Evolutionary conservation across 2,797 vertebrate genomes (phyloP).

Genomic region (Oreochromis grahami): DNA sequence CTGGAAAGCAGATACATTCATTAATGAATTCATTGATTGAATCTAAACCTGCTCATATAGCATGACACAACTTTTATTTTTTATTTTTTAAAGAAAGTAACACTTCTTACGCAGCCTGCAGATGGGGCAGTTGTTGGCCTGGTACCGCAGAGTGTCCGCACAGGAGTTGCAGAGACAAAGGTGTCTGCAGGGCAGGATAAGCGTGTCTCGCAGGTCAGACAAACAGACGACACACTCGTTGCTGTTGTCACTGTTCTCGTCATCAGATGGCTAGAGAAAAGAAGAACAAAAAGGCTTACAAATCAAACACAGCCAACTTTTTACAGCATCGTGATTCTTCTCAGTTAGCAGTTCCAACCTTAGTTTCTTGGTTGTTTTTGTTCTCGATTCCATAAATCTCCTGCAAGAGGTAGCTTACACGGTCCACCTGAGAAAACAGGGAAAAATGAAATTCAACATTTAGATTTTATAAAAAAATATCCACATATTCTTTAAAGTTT

Average conservation of each 20-base stretch:
- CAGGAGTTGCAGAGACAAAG: slow-evolving; percentile 95
- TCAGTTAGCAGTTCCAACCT: slow-evolving; percentile 72
- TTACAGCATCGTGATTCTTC: not conserved
- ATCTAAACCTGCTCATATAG: not conserved
- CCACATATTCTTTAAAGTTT: not conserved
- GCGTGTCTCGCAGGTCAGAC: slow-evolving; percentile 91
- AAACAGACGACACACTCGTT: slow-evolving; percentile 97
- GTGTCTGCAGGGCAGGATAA: slow-evolving; percentile 94
- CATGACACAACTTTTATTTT: not conserved
- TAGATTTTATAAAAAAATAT: not conserved
- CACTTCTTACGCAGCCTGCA: slow-evolving; percentile 91
- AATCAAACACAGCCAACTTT: not conserved
- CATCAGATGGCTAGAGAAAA: slow-evolving; percentile 84
- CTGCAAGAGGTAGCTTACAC: slow-evolving; percentile 97
- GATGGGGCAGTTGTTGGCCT: slow-evolving; percentile 98
- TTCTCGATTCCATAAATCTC: slow-evolving; percentile 99
- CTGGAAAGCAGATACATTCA: slow-evolving; percentile 51
- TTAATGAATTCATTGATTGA: not conserved
- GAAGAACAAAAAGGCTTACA: not conserved
- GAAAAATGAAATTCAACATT: not conserved
- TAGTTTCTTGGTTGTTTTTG: slow-evolving; percentile 98
- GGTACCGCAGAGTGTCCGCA: slow-evolving; percentile 93
- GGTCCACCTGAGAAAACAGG: slow-evolving; percentile 83
- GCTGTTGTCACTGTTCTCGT: slow-evolving; percentile 97
- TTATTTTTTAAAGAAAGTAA: not conserved